Conservation (phyloP, 2,797 vertebrate species). For the Tarsius wallacei region DNA sequence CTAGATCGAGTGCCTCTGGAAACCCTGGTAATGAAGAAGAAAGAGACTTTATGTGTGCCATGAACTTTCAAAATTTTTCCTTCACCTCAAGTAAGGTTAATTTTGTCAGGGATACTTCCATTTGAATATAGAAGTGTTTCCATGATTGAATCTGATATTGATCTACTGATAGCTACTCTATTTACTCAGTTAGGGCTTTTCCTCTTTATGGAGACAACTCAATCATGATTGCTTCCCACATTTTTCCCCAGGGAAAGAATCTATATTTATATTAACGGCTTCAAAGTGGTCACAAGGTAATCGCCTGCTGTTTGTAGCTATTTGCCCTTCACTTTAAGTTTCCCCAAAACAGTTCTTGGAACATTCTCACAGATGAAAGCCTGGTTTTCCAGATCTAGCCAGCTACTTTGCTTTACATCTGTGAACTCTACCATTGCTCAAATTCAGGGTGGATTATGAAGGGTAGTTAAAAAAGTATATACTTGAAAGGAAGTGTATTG, state of each 20-base stretch:
- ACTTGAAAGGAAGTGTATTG: not conserved
- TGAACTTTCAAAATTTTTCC: constrained; percentile 33
- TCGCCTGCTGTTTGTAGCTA: constrained; percentile 24
- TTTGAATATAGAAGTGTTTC: constrained; percentile 65
- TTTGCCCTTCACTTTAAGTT: constrained; percentile 64
- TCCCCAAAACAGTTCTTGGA: constrained; percentile 40
- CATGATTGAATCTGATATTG: constrained; percentile 55
- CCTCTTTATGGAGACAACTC: not conserved
- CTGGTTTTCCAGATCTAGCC: not conserved
- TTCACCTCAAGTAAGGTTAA: constrained; percentile 48
- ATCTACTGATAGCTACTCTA: constrained; percentile 69
- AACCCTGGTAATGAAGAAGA: constrained; percentile 21
- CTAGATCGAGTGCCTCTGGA: not conserved
- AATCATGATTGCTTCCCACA: constrained; percentile 37
- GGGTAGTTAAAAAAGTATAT: not conserved
- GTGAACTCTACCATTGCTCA: not conserved
- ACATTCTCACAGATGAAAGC: not conserved
- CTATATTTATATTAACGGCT: constrained; percentile 61
- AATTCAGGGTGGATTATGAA: not conserved
- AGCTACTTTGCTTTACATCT: not conserved
- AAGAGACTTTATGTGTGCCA: not conserved
- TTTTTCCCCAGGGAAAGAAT: constrained; percentile 68
- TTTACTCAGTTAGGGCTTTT: constrained; percentile 41
- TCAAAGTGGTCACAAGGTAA: constrained; percentile 62
- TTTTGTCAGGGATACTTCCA: constrained; percentile 48